phyloP scores from a whole-genome alignment of 2,113 vertebrate genomes.

The Xenotilapia caudafasciata region DNA sequence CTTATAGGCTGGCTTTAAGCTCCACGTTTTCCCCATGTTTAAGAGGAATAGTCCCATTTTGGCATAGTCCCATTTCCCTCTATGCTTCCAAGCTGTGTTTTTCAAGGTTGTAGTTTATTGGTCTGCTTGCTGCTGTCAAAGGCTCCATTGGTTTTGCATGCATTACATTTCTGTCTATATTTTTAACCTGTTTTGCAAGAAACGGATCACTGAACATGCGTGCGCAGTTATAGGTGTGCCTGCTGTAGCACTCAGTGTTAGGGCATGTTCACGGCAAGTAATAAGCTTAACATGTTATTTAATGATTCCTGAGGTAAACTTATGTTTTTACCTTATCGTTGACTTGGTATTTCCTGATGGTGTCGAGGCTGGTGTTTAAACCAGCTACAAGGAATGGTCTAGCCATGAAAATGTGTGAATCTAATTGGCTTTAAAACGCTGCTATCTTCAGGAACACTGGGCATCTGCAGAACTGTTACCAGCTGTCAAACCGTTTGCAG shows the following conservation, averaged over 20 bases:
- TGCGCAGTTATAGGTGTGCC: background rate
- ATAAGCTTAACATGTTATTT: background rate
- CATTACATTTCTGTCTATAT: background rate
- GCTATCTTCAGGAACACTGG: background rate
- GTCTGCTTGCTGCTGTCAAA: slow-evolving; percentile 6
- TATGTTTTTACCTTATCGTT: background rate
- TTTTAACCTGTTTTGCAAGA: background rate
- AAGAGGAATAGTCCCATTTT: slow-evolving; percentile 12
- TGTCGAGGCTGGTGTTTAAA: background rate
- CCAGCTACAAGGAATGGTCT: background rate
- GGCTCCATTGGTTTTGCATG: background rate
- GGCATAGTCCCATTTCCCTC: slow-evolving; percentile 7
- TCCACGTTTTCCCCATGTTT: slow-evolving; percentile 35
- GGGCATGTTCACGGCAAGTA: background rate
- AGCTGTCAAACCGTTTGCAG: background rate
- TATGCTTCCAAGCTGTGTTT: slow-evolving; percentile 17
- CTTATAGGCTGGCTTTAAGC: background rate
- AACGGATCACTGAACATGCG: background rate
- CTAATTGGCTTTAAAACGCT: background rate
- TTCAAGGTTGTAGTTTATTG: slow-evolving; percentile 12
- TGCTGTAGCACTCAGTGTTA: background rate
- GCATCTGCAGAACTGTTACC: background rate
- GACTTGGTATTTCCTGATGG: background rate
- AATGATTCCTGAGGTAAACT: background rate
- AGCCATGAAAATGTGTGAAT: background rate